Percentiles rank a stretch among this genome's conserved stretches.
Evolutionary conservation across 2,113 vertebrate genomes (phyloP).

Genomic region (Cebidichthys violaceus): DNA sequence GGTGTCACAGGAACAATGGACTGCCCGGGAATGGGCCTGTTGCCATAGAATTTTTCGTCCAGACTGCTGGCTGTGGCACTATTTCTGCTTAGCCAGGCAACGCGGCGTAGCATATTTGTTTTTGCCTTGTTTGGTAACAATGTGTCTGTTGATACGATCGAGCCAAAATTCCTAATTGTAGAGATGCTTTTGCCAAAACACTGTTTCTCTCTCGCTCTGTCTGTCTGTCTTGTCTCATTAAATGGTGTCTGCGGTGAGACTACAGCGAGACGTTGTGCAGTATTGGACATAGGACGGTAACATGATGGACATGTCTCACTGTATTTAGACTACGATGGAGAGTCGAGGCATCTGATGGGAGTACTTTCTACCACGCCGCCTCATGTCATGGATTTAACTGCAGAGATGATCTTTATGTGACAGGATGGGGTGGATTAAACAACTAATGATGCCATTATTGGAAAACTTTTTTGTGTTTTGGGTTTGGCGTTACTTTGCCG

Average conservation of each 20-base stretch:
- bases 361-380: not conserved
- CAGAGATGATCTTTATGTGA: conserved; percentile 13
- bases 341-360: not conserved
- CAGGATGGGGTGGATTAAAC: not conserved
- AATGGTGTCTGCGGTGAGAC: conserved; percentile 5
- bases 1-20: conserved; percentile 19
- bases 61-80: conserved; percentile 10
- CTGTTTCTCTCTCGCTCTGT: conserved; percentile 10
- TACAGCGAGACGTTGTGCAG: conserved; percentile 4
- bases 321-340: conserved; percentile 13
- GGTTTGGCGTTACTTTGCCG: not conserved
- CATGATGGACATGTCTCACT: conserved; percentile 3
- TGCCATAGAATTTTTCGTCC: conserved; percentile 37
- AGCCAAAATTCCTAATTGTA: conserved; percentile 50
- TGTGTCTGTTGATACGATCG: conserved; percentile 1
- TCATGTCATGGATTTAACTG: conserved; percentile 36
- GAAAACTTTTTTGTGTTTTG: conserved; percentile 20
- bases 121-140: conserved; percentile 24
- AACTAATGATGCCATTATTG: not conserved
- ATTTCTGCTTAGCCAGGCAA: conserved; percentile 22
- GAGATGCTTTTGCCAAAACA: conserved; percentile 65
- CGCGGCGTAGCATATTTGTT: conserved; percentile 5
- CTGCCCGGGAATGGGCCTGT: conserved; percentile 9
- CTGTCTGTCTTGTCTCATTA: conserved; percentile 1
- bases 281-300: conserved; percentile 4